These are phyloP conservation scores for Temnopleurus reevesii DNA, from an alignment of 53 echinoderm and acorn worm species.

Conservation along the genomic window DNA sequence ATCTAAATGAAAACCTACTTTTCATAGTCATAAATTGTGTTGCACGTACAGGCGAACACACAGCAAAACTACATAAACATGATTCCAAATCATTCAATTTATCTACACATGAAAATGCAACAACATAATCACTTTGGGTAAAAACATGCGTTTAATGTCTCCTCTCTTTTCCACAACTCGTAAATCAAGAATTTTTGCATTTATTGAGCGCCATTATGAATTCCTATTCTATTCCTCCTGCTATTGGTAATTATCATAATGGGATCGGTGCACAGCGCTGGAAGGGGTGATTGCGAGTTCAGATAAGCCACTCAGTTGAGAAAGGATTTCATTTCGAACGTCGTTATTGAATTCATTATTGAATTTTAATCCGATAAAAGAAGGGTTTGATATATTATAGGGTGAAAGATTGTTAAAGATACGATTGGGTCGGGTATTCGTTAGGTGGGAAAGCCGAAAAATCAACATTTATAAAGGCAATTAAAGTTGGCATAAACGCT, in stretches of 20 bases:
- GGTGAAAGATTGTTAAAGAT: background rate
- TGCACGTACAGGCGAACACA: no score
- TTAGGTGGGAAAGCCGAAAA: background rate
- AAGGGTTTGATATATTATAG: background rate
- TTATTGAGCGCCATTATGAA: conserved; percentile 1
- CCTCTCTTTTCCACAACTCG: background rate
- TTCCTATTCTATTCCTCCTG: background rate
- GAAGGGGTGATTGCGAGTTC: conserved; percentile 11
- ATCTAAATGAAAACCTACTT: no score
- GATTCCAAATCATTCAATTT: background rate
- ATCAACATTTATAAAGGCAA: background rate
- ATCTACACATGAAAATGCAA: conserved; percentile 20
- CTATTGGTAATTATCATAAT: conserved; percentile 24
- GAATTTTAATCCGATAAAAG: conserved; percentile 22
- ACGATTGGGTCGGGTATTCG: background rate
- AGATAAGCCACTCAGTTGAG: background rate
- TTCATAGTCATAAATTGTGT: no score
- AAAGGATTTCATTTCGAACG: background rate
- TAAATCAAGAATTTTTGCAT: conserved; percentile 19
- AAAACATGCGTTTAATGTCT: background rate
- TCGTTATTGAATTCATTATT: conserved; percentile 14
- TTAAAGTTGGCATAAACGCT: background rate
- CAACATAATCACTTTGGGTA: background rate
- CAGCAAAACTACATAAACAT: no score
- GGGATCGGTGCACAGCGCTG: background rate